Evolutionary conservation across 2,797 vertebrate genomes (phyloP).

Genomic region (Adelosebastes latens): DNA sequence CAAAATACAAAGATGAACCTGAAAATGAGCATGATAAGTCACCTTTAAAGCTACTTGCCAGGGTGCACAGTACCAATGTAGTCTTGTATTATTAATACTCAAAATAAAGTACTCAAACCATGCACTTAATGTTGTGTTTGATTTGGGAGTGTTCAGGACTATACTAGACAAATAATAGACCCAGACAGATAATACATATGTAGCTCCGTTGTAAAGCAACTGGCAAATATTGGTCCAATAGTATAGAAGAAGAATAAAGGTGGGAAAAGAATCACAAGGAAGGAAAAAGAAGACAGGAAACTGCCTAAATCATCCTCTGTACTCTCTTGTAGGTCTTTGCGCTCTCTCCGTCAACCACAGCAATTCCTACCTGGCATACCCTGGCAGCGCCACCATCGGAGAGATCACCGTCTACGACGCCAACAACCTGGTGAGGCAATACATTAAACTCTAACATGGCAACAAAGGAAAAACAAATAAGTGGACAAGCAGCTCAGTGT

Average conservation of each 20-base stretch:
- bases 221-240: neutral
- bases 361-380: constrained; percentile 94
- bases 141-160: neutral
- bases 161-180: neutral
- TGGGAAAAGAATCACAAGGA: neutral
- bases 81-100: neutral
- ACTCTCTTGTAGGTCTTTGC: constrained; percentile 87
- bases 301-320: neutral
- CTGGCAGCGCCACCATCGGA: constrained; percentile 89
- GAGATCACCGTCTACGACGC: constrained; percentile 93
- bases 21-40: too few relatives aligned
- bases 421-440: constrained; percentile 91
- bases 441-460: neutral
- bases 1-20: too few relatives aligned
- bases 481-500: constrained; percentile 3
- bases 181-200: neutral
- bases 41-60: neutral
- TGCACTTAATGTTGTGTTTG: neutral
- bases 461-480: neutral
- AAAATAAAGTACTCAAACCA: neutral
- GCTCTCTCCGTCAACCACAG: constrained; percentile 94
- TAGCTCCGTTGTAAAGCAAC: neutral
- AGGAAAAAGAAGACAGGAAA: neutral
- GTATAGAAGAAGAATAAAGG: neutral
- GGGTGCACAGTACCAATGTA: neutral